A percentile compares a stretch with the other conserved stretches of the same genome.
Conservation (phyloP, 1,140 invertebrate genomes). For the Drosophila lini region DNA sequence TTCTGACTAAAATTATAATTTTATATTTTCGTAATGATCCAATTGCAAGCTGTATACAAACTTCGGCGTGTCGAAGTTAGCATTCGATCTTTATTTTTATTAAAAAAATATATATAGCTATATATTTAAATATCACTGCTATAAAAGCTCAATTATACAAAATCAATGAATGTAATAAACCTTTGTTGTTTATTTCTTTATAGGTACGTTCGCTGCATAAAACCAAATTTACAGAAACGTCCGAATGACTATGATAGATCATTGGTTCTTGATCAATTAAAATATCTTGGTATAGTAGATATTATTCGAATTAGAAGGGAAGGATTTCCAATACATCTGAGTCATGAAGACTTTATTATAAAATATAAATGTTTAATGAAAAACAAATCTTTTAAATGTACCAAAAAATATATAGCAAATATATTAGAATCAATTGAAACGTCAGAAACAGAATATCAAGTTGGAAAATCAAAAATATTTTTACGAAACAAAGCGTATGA, state of each 20-base stretch:
- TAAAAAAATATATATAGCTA: no score
- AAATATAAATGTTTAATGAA: slow-evolving; percentile 84
- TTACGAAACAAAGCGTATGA: slow-evolving; percentile 93
- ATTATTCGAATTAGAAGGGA: slow-evolving; percentile 97
- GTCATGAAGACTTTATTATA: slow-evolving; percentile 90
- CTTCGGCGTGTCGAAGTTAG: no score
- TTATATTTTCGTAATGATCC: no score
- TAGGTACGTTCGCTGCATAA: slow-evolving; percentile 97
- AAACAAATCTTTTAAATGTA: slow-evolving; percentile 48
- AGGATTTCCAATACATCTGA: slow-evolving; percentile 96
- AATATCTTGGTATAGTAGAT: slow-evolving; percentile 97
- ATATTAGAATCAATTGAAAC: slow-evolving; percentile 87
- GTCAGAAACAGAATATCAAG: slow-evolving; percentile 93
- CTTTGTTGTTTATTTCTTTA: slow-evolving; percentile 16
- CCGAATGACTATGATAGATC: slow-evolving; percentile 92
- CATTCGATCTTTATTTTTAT: no score
- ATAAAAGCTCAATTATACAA: no score
- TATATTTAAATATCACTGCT: no score
- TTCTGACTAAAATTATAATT: no score
- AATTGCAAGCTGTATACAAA: no score
- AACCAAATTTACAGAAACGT: slow-evolving; percentile 95
- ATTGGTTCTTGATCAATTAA: slow-evolving; percentile 94
- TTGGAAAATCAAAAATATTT: slow-evolving; percentile 96
- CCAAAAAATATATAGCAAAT: slow-evolving; percentile 52
- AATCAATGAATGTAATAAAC: no score